Base-by-base conservation (phyloP, 2,797 vertebrate species). In the Galaxias olidus region DNA sequence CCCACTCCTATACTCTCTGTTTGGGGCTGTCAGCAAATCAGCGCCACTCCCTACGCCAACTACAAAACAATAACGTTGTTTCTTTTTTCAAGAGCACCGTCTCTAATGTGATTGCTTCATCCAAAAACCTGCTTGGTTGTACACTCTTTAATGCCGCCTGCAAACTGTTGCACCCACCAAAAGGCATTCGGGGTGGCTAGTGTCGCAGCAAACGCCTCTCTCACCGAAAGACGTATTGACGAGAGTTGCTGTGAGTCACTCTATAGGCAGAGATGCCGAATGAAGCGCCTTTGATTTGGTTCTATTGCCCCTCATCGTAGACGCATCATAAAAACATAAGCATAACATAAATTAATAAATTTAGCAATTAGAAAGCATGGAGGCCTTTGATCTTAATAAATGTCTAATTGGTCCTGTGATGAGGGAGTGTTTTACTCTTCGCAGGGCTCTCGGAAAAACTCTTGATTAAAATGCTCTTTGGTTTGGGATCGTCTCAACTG, bases 381-480 rank as follows among this genome's bases (percentile, higher is more conserved):
- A 81, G 58, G 77, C 70, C 86, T 91, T 91, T 91, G 88, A 91
- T 86, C 84, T 88, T 77, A 80, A 73, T 80, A 82, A 83, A 82
- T 85, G 85, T 81, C 73, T 85, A 85, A 88, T 84, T 80, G 86
- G 82, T 69, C 79, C 88, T 87, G 85, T 84, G 88, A 88, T 86
- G 85, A 83, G 75, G 79, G 78, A 78, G 76, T 76, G 79, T 85
- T 84, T 84, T 74, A 76, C 61, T 73, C 84, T 87, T 84, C 73
- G 82, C 84, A 52, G 88, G 85, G 80, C n/a, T 83, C 79, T 78
- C 71, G 69, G 69, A 65, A 77, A 79, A 79, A 78, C 81, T 89
- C 85, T n/a, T 89, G 82, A 89, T 88, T 87, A 90, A 66, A 87
- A n/a, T 85, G 72, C 84, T 74, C 77, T 86, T 88, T 86, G 87